A percentile compares a stretch with the other conserved stretches of the same genome.
Conservation (phyloP, 2,888 invertebrate genomes). For the Philaethria dido region DNA sequence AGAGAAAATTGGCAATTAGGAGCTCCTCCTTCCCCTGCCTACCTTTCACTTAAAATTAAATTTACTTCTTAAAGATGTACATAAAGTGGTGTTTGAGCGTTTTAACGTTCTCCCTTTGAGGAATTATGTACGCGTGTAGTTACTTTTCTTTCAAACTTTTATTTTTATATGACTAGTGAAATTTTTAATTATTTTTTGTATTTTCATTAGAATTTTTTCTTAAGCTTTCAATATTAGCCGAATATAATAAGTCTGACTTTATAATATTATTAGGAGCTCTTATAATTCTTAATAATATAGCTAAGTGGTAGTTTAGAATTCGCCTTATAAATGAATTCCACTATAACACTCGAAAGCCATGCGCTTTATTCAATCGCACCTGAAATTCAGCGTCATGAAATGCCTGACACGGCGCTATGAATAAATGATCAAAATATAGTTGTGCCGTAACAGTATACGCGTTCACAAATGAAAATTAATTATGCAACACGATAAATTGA, state of each 20-base stretch:
- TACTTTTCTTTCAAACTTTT: conserved; percentile 4
- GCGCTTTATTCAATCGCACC: conserved; percentile 49
- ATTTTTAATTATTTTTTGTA: background rate
- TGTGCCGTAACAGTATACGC: conserved; percentile 54
- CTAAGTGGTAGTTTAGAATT: conserved; percentile 40
- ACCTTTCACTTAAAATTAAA: conserved; percentile 71
- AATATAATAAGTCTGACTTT: background rate
- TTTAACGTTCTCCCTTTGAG: conserved; percentile 43
- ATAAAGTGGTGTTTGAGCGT: conserved; percentile 70
- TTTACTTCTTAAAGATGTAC: conserved; percentile 74
- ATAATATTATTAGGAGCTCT: background rate
- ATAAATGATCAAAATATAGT: conserved; percentile 69
- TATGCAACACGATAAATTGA: conserved; percentile 75
- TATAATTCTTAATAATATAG: conserved; percentile 13
- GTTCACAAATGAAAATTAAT: conserved; percentile 74
- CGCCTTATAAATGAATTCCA: conserved; percentile 30
- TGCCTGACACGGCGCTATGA: conserved; percentile 60
- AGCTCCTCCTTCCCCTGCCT: conserved; percentile 55
- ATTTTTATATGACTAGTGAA: conserved; percentile 1
- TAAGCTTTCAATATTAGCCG: background rate
- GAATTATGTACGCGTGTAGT: conserved; percentile 39
- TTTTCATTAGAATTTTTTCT: background rate
- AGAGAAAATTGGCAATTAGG: conserved; percentile 82
- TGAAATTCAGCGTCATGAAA: conserved; percentile 57
- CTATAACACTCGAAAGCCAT: conserved; percentile 27